A percentile compares a stretch with the other conserved stretches of the same genome.
Conservation (phyloP, 53 echinoderm and acorn worm genomes). For the Mesocentrotus franciscanus region DNA sequence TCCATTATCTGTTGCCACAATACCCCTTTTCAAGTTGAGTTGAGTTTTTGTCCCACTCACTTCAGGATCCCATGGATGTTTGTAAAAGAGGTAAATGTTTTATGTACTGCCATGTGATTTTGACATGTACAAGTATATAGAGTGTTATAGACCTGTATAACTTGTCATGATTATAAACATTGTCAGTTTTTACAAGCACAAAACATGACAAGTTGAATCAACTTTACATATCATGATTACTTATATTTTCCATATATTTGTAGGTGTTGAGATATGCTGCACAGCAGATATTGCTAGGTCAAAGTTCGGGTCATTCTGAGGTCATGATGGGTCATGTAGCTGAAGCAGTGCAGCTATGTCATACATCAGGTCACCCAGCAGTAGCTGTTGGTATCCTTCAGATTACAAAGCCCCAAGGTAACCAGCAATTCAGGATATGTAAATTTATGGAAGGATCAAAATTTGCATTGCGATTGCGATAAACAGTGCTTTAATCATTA, state of each 20-base stretch:
- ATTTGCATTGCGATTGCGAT: too few relatives aligned
- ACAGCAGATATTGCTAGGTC: slow-evolving; percentile 35
- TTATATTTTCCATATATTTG: neutral
- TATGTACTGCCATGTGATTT: too few relatives aligned
- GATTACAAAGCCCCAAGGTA: slow-evolving; percentile 71
- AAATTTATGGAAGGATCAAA: neutral
- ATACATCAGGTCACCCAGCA: slow-evolving; percentile 63
- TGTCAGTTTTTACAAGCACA: too few relatives aligned
- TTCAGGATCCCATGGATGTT: too few relatives aligned
- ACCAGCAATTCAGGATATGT: neutral
- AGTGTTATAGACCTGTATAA: too few relatives aligned
- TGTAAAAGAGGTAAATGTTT: too few relatives aligned
- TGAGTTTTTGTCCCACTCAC: too few relatives aligned
- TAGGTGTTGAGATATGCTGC: slow-evolving; percentile 36
- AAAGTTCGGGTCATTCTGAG: slow-evolving; percentile 58
- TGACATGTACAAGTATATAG: too few relatives aligned
- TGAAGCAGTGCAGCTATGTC: slow-evolving; percentile 71
- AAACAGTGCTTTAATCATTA: neutral
- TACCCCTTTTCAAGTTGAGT: too few relatives aligned
- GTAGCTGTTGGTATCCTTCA: slow-evolving; percentile 70
- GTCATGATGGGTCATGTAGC: slow-evolving; percentile 74
- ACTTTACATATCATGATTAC: neutral
- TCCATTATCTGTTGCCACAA: too few relatives aligned
- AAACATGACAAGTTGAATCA: neutral
- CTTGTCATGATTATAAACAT: neutral